phyloP scores from a whole-genome alignment of 2,113 vertebrate species.

The Trogon surrucura region DNA sequence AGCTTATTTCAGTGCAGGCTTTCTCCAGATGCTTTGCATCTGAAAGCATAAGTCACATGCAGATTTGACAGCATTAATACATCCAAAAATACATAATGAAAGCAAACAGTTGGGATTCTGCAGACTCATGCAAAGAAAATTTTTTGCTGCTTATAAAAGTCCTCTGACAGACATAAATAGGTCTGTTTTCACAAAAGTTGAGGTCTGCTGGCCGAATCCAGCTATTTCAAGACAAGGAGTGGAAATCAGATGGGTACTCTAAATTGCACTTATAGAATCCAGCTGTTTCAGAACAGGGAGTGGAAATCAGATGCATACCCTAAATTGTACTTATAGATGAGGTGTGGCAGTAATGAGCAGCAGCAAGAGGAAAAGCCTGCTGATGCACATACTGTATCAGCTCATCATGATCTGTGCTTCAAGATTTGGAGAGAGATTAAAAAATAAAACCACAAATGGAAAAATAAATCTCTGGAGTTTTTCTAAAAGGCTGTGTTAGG shows the following conservation, averaged over 20 bases:
- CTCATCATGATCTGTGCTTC: not conserved
- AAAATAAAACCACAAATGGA: slow-evolving; percentile 39
- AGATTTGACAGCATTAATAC: not conserved
- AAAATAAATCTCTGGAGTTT: slow-evolving; percentile 27
- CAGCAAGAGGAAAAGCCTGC: not conserved
- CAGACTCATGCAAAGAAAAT: not conserved
- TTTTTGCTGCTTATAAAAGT: not conserved
- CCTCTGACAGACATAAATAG: not conserved
- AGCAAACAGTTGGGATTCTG: not conserved
- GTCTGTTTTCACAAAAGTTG: not conserved
- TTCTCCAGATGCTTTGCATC: slow-evolving; percentile 5
- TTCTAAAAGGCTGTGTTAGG: slow-evolving; percentile 4
- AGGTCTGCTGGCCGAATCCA: not conserved
- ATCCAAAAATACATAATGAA: not conserved
- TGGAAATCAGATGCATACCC: not conserved
- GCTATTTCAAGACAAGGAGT: not conserved
- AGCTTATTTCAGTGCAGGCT: not conserved
- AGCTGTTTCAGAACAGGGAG: not conserved
- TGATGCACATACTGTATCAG: not conserved
- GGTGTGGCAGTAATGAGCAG: not conserved
- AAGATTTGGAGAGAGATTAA: not conserved
- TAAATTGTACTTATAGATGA: not conserved
- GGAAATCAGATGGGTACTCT: not conserved
- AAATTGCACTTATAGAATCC: not conserved
- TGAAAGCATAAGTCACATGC: not conserved